Evolutionary conservation across 2,797 vertebrate species (phyloP).

Genomic region (Aeoliscus strigatus): DNA sequence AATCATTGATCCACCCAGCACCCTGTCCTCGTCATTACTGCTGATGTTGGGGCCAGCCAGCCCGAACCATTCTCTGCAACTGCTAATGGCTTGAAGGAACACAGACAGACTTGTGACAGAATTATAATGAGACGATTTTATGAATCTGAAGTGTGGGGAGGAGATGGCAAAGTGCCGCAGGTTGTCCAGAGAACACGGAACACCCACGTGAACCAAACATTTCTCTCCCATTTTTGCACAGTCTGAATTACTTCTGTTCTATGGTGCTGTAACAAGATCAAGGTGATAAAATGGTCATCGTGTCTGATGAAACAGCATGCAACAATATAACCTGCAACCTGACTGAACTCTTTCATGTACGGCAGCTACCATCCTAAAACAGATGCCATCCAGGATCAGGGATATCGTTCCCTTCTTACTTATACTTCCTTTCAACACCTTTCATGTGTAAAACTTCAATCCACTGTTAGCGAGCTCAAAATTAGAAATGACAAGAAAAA

Average conservation of each 20-base stretch:
- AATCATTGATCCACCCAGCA: slow-evolving; percentile 67
- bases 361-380: slow-evolving; percentile 12
- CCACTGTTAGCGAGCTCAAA: not conserved
- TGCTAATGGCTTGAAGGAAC: slow-evolving; percentile 71
- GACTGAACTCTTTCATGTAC: slow-evolving; percentile 26
- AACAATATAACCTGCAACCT: slow-evolving; percentile 32
- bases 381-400: slow-evolving; percentile 17
- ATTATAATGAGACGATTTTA: slow-evolving; percentile 67
- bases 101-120: slow-evolving; percentile 50
- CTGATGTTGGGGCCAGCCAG: slow-evolving; percentile 60
- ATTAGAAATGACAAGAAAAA: slow-evolving; percentile 4
- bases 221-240: slow-evolving; percentile 45
- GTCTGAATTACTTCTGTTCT: slow-evolving; percentile 45
- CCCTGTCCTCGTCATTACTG: slow-evolving; percentile 61
- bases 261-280: slow-evolving; percentile 36
- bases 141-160: slow-evolving; percentile 39
- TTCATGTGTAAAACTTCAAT: slow-evolving; percentile 23
- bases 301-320: slow-evolving; percentile 50
- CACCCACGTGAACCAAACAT: slow-evolving; percentile 56
- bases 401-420: slow-evolving; percentile 1
- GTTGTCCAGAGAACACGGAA: slow-evolving; percentile 44
- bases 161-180: slow-evolving; percentile 27
- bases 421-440: slow-evolving; percentile 24
- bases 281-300: slow-evolving; percentile 41
- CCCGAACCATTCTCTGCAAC: slow-evolving; percentile 54